Evolutionary conservation across 1,140 invertebrate genomes (phyloP).

Genomic region (Cherax quadricarinatus): DNA sequence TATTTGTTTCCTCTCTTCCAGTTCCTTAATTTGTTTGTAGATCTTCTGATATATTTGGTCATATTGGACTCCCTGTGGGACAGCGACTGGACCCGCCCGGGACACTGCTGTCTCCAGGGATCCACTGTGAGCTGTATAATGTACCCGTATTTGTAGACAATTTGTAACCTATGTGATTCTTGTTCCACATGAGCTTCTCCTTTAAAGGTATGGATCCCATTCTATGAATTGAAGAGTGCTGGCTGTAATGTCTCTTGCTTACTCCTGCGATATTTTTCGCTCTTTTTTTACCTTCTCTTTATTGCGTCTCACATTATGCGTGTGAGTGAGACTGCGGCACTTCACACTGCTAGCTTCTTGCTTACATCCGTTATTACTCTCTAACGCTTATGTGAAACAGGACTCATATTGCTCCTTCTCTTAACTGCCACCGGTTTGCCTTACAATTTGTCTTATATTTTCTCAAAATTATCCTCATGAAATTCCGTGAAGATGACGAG

Average conservation of each 20-base stretch:
- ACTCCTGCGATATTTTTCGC: conserved; percentile 40
- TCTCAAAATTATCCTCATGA: not conserved
- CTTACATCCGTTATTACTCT: conserved; percentile 46
- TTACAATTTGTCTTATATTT: conserved; percentile 50
- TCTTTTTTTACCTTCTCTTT: conserved; percentile 51
- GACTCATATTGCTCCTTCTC: conserved; percentile 65
- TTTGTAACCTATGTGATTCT: conserved; percentile 71
- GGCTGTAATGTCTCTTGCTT: conserved; percentile 51
- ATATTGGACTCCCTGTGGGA: conserved; percentile 15
- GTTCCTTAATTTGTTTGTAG: conserved; percentile 43
- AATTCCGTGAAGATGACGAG: not conserved
- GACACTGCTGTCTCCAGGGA: not conserved
- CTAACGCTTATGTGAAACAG: conserved; percentile 70
- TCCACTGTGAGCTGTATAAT: conserved; percentile 45
- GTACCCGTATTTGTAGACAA: conserved; percentile 57
- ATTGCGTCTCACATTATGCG: not conserved
- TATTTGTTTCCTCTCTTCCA: conserved; percentile 12
- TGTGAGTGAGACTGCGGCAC: conserved; percentile 20
- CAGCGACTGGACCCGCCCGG: not conserved
- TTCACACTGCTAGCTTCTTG: conserved; percentile 60
- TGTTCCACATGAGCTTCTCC: conserved; percentile 69
- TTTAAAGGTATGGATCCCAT: conserved; percentile 59
- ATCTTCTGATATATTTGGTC: conserved; percentile 30
- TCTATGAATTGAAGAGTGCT: conserved; percentile 43
- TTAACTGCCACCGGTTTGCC: conserved; percentile 67